Evolutionary conservation across 2,888 invertebrate species (phyloP).

Genomic region (Xanthorhoe designata): DNA sequence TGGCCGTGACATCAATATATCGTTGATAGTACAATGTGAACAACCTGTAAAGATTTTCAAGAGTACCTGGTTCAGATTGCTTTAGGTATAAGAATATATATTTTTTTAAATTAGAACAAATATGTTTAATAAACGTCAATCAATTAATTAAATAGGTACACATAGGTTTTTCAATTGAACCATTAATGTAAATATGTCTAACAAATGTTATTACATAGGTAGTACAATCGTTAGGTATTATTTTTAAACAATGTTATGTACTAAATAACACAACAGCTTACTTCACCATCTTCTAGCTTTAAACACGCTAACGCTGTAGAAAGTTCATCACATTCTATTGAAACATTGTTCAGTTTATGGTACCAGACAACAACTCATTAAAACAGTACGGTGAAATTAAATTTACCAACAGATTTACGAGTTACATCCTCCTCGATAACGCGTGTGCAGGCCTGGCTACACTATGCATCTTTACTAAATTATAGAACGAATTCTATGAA

Average conservation of each 20-base stretch:
- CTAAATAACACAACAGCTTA: not conserved
- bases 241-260: not conserved
- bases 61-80: no score
- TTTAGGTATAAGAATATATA: no score
- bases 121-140: no score
- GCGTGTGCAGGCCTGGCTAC: conserved; percentile 33
- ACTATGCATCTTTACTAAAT: conserved; percentile 10
- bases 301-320: conserved; percentile 34
- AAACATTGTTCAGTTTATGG: conserved; percentile 59
- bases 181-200: no score
- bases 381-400: conserved; percentile 80
- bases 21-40: no score
- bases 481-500: not conserved
- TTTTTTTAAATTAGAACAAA: no score
- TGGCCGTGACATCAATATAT: no score
- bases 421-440: conserved; percentile 75
- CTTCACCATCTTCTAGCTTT: not conserved
- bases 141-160: no score
- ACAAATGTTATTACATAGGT: no score
- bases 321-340: conserved; percentile 39
- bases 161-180: no score
- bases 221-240: no score
- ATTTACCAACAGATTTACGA: conserved; percentile 79
- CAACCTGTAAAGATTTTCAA: no score
- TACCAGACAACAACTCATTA: conserved; percentile 66